phyloP scores from a whole-genome alignment of 2,888 invertebrate genomes.

The Lithophane socia region DNA sequence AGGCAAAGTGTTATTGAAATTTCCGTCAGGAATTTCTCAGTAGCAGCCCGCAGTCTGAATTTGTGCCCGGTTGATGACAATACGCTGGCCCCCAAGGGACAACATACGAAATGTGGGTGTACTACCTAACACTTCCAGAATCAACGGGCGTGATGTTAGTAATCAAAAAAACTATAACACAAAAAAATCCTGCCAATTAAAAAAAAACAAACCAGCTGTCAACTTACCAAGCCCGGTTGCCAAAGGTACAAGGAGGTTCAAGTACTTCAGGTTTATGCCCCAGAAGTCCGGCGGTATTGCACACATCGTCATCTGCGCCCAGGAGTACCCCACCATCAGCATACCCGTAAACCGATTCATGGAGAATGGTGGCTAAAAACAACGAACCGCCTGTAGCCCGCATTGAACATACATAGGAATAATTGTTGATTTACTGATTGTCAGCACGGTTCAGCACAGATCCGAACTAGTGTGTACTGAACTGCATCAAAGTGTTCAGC shows the following conservation, averaged over 20 bases:
- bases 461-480: not conserved
- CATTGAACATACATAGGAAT: slow-evolving; percentile 3
- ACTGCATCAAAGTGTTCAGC: slow-evolving; percentile 1
- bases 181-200: not conserved
- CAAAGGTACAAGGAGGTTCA: slow-evolving; percentile 94
- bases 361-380: slow-evolving; percentile 94
- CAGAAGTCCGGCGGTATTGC: slow-evolving; percentile 94
- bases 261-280: slow-evolving; percentile 93
- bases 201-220: no score
- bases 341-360: slow-evolving; percentile 94
- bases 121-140: not conserved
- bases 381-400: slow-evolving; percentile 26
- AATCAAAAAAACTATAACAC: no score
- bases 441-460: slow-evolving; percentile 13
- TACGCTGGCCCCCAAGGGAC: not conserved
- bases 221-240: slow-evolving; percentile 93
- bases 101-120: not conserved
- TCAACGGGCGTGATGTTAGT: not conserved
- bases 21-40: not conserved
- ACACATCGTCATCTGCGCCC: slow-evolving; percentile 93
- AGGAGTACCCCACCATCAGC: slow-evolving; percentile 94
- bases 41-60: not conserved
- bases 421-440: not conserved
- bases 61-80: not conserved
- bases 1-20: not conserved